These are phyloP conservation scores for Chromis chromis DNA, from an alignment of 2,797 vertebrate species.

Conservation along the genomic window DNA sequence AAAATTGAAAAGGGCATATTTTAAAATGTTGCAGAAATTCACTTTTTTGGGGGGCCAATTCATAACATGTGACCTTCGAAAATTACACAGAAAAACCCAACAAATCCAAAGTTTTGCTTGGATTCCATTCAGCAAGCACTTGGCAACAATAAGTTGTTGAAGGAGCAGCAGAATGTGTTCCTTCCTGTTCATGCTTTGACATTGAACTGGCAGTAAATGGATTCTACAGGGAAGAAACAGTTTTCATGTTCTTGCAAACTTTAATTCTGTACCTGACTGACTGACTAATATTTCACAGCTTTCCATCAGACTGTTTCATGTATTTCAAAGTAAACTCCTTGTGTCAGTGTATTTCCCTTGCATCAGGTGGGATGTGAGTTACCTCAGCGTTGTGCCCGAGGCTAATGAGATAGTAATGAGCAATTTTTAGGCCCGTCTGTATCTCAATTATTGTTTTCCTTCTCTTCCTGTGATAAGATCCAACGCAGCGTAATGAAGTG, in stretches of 20 bases:
- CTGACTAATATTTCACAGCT: neutral
- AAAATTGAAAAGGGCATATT: too few species aligned
- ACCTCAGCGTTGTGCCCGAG: conserved; percentile 41
- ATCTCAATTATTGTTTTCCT: conserved; percentile 57
- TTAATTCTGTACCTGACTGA: neutral
- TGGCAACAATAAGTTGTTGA: neutral
- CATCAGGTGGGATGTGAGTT: conserved; percentile 41
- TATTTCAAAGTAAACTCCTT: conserved; percentile 12
- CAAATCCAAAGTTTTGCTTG: too few species aligned
- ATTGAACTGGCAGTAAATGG: neutral
- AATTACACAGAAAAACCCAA: too few species aligned
- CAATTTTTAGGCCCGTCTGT: conserved; percentile 48
- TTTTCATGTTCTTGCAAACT: neutral
- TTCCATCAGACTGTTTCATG: neutral
- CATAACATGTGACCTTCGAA: too few species aligned
- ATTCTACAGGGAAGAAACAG: neutral
- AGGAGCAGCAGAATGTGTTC: neutral
- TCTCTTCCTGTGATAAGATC: conserved; percentile 40
- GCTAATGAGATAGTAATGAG: conserved; percentile 60
- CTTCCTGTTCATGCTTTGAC: neutral
- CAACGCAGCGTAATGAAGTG: conserved; percentile 39
- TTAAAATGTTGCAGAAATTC: too few species aligned
- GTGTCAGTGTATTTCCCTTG: conserved; percentile 15
- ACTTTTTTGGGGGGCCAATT: too few species aligned
- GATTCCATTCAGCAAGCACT: too few species aligned